Conservation (phyloP, 2,797 vertebrate genomes). For the Cyclura pinguis region DNA sequence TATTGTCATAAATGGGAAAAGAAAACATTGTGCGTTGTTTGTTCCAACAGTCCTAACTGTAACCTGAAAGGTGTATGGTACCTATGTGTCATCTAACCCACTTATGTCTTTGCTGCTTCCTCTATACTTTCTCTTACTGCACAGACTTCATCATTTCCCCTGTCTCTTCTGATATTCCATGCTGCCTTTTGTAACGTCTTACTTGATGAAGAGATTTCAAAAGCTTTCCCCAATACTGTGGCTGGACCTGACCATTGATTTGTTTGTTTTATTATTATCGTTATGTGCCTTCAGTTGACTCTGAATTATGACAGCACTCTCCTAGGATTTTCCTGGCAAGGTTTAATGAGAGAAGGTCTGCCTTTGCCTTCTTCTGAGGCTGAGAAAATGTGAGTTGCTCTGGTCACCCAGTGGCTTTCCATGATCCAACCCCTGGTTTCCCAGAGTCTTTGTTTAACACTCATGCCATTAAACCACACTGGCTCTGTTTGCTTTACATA, state of each 20-base stretch:
- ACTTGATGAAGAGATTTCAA: neutral
- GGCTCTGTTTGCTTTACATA: neutral
- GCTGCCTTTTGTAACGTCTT: neutral
- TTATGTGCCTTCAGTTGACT: too few relatives aligned
- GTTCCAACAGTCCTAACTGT: neutral
- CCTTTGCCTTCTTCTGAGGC: too few relatives aligned
- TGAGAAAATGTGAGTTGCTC: too few relatives aligned
- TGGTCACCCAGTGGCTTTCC: too few relatives aligned
- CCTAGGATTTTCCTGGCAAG: too few relatives aligned
- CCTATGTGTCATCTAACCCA: neutral
- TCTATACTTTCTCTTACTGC: neutral
- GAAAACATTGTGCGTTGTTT: too few relatives aligned
- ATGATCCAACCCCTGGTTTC: too few relatives aligned
- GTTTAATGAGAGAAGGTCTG: too few relatives aligned
- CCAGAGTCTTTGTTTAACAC: too few relatives aligned
- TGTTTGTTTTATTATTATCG: neutral
- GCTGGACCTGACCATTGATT: neutral
- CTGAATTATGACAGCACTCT: too few relatives aligned
- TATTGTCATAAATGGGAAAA: neutral
- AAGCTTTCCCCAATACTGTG: neutral
- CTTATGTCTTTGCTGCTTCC: neutral
- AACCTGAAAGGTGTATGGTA: neutral
- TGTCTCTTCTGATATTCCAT: neutral
- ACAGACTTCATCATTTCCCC: neutral
- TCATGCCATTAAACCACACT: too few relatives aligned